Conservation (phyloP, 2,113 vertebrate species). For the Nothocercus nigrocapillus region DNA sequence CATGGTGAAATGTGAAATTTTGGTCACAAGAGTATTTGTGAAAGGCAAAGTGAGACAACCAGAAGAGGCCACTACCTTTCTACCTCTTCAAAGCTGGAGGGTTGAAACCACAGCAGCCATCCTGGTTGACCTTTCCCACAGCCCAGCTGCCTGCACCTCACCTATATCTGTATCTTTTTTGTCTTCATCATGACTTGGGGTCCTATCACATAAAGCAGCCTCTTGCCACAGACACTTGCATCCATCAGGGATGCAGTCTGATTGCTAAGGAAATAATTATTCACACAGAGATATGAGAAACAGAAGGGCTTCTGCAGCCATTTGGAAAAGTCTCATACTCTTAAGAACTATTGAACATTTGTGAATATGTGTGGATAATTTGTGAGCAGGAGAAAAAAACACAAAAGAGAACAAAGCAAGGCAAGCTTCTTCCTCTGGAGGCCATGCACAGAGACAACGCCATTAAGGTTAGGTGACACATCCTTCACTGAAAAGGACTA, state of each 20-base stretch:
- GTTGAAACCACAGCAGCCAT: neutral
- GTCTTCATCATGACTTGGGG: neutral
- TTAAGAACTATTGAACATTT: neutral
- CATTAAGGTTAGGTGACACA: neutral
- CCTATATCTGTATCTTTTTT: neutral
- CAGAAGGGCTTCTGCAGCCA: neutral
- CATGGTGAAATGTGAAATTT: neutral
- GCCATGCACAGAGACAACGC: neutral
- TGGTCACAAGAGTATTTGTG: neutral
- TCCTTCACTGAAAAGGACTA: neutral
- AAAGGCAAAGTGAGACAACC: constrained; percentile 16
- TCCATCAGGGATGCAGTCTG: neutral
- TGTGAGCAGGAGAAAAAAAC: neutral
- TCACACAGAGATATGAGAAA: neutral
- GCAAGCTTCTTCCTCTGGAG: neutral
- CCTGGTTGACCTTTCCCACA: neutral
- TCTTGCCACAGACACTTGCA: neutral
- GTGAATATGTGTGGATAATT: neutral
- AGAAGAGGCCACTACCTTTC: neutral
- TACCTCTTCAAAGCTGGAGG: neutral
- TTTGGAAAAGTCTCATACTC: neutral
- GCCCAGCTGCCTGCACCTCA: neutral
- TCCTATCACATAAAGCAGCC: neutral
- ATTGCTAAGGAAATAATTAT: neutral
- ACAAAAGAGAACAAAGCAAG: neutral